These are phyloP conservation scores for Axis porcinus DNA, from an alignment of 2,113 vertebrate genomes.

Conservation along the genomic window DNA sequence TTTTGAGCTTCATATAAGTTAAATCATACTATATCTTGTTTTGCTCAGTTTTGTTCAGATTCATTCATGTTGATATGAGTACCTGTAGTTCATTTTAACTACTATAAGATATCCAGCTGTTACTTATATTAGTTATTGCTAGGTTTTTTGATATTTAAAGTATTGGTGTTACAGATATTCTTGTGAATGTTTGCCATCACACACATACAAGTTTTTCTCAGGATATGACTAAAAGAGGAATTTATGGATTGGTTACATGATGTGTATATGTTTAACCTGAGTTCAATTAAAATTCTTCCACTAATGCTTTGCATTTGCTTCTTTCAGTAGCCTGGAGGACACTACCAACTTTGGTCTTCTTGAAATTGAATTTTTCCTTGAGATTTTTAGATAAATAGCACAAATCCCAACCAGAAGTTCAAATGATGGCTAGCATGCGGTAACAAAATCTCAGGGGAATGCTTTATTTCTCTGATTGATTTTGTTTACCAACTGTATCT, in stretches of 20 bases:
- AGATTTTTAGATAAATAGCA: neutral
- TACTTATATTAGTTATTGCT: neutral
- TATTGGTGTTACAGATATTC: neutral
- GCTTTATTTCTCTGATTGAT: neutral
- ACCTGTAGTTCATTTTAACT: constrained; percentile 2
- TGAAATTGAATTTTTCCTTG: neutral
- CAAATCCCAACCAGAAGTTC: neutral
- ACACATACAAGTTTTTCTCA: neutral
- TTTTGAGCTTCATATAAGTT: constrained; percentile 2
- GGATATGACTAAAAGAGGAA: neutral
- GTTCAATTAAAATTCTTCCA: neutral
- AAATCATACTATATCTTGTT: neutral
- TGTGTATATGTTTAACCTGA: neutral
- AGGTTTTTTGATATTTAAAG: neutral
- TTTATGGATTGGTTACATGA: neutral
- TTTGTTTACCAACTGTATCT: neutral
- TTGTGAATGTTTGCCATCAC: neutral
- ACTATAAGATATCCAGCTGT: neutral
- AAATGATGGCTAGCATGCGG: neutral
- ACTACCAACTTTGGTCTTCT: neutral
- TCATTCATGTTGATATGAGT: neutral
- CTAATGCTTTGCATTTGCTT: neutral
- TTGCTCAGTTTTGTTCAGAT: neutral
- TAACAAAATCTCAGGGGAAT: neutral
- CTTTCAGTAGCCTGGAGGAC: neutral